Conservation (phyloP, 2,113 vertebrate species). For the Chaenocephalus aceratus region DNA sequence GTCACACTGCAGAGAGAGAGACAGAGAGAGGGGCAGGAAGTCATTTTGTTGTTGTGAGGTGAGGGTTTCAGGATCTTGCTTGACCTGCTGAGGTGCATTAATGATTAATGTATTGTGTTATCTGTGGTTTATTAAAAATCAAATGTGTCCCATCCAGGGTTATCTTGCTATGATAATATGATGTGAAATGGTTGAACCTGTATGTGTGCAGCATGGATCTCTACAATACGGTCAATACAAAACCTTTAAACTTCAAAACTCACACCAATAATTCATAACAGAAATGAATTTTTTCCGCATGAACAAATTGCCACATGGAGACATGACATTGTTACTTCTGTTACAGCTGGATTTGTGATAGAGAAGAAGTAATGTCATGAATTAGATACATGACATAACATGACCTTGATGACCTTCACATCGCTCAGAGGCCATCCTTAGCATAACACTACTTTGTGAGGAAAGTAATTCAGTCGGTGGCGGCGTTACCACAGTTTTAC, state of each 20-base stretch:
- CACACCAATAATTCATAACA: too few relatives aligned
- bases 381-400: too few relatives aligned
- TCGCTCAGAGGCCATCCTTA: too few relatives aligned
- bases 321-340: too few relatives aligned
- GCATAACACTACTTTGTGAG: too few relatives aligned
- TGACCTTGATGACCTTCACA: too few relatives aligned
- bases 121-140: neutral
- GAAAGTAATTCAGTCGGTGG: too few relatives aligned
- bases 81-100: neutral
- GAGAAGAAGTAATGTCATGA: too few relatives aligned
- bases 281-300: neutral
- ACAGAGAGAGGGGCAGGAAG: neutral
- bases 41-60: neutral
- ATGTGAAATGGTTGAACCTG: neutral
- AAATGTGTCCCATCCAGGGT: neutral
- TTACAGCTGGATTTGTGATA: neutral
- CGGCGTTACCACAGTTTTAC: too few relatives aligned
- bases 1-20: conserved; percentile 84
- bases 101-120: neutral
- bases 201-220: neutral
- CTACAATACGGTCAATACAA: neutral
- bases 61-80: neutral
- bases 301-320: too few relatives aligned
- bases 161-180: neutral
- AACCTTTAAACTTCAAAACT: neutral